Evolutionary conservation across 2,113 vertebrate species (phyloP).

Genomic region (Centrocercus urophasianus): DNA sequence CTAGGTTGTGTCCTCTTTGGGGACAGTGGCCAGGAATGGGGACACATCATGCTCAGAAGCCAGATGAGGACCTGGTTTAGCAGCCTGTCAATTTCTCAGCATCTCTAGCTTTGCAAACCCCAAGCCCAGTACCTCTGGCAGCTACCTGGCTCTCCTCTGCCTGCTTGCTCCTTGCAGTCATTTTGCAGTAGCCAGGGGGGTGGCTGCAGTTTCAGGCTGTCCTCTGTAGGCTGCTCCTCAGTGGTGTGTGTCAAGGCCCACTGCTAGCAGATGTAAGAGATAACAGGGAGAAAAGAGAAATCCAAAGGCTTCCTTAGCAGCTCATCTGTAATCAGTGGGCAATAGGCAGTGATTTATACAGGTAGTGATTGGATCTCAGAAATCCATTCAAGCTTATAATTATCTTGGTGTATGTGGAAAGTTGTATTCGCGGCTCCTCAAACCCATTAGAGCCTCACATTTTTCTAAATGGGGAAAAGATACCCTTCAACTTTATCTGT

Average conservation of each 20-base stretch:
- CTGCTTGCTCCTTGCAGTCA: background rate
- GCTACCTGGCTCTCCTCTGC: background rate
- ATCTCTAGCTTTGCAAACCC: background rate
- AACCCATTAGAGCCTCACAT: background rate
- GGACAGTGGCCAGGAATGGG: background rate
- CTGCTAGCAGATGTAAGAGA: background rate
- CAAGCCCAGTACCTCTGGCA: rapidly evolving
- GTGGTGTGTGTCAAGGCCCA: background rate
- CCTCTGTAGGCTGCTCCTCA: background rate
- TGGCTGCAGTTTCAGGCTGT: background rate
- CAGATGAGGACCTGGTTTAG: background rate
- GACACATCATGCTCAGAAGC: rapidly evolving
- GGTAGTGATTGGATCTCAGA: conserved; percentile 2
- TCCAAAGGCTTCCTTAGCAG: background rate
- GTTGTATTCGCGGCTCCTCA: background rate
- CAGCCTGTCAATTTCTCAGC: background rate
- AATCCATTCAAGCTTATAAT: conserved; percentile 47
- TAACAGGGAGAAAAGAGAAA: background rate
- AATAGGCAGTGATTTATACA: conserved; percentile 27
- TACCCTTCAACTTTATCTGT: background rate
- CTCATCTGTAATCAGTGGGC: background rate
- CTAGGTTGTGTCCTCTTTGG: background rate
- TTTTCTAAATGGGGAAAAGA: background rate
- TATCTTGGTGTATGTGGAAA: conserved; percentile 16
- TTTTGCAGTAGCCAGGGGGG: background rate